Evolutionary conservation across 2,113 vertebrate species (phyloP).

Genomic region (Toxotes jaculatrix): DNA sequence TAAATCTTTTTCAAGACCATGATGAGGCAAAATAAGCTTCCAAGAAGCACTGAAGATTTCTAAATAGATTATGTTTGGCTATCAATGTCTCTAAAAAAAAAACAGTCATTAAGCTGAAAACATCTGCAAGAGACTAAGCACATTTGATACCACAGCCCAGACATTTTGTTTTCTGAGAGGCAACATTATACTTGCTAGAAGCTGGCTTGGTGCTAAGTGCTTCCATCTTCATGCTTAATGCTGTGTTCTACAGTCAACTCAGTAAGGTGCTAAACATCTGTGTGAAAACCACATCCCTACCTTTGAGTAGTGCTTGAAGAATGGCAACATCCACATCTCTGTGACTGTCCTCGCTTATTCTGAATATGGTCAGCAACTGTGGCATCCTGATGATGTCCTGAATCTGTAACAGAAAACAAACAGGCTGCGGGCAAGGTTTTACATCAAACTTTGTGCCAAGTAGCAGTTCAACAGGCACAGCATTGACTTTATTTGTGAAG

Average conservation of each 20-base stretch:
- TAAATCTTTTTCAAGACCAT: background rate
- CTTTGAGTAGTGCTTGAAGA: constrained; percentile 95
- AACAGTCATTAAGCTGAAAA: background rate
- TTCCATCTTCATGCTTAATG: background rate
- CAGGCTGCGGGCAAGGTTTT: background rate
- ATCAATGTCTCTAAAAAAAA: background rate
- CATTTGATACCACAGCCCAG: constrained; percentile 16
- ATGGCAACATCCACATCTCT: constrained; percentile 94
- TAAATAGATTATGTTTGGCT: background rate
- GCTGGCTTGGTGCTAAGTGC: constrained; percentile 1
- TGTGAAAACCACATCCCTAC: constrained; percentile 71
- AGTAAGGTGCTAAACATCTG: background rate
- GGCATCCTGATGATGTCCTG: constrained; percentile 91
- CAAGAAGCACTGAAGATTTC: background rate
- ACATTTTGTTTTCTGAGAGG: background rate
- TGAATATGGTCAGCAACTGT: constrained; percentile 92
- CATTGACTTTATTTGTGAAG: background rate
- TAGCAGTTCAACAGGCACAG: background rate
- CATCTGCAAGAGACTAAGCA: background rate
- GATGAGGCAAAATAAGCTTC: background rate
- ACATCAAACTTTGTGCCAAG: background rate
- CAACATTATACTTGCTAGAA: constrained; percentile 39
- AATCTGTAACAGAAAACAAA: constrained; percentile 83
- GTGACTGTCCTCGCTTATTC: constrained; percentile 87
- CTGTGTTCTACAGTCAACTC: background rate